Evolutionary conservation across 2,113 vertebrate genomes (phyloP).

Genomic region (Microtus oregoni): DNA sequence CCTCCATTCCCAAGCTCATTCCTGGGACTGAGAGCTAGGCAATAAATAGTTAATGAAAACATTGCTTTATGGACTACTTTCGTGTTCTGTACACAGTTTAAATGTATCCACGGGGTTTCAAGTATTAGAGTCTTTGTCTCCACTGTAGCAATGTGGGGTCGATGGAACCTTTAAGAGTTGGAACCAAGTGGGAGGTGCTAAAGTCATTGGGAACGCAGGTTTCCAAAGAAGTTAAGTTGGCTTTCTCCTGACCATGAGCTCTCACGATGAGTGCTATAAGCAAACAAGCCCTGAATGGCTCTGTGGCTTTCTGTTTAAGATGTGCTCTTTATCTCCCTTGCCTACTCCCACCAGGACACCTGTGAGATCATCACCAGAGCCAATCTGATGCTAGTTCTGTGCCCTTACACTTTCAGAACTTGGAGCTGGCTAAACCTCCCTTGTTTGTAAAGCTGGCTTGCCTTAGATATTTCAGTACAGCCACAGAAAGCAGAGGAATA

Average conservation of each 20-base stretch:
- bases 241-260: not conserved
- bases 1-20: not conserved
- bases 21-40: not conserved
- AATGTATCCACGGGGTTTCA: not conserved
- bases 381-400: not conserved
- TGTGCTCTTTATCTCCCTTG: not conserved
- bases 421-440: not conserved
- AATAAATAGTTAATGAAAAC: not conserved
- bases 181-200: not conserved
- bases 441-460: not conserved
- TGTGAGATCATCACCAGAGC: not conserved
- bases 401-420: not conserved
- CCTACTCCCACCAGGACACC: not conserved
- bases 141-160: not conserved
- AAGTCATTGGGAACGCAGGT: not conserved
- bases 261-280: not conserved
- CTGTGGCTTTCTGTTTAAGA: not conserved
- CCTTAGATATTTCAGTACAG: not conserved
- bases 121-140: not conserved
- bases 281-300: not conserved
- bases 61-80: not conserved
- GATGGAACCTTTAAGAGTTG: not conserved
- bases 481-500: not conserved
- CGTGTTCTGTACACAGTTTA: not conserved
- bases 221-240: not conserved